These are phyloP conservation scores for Ferdinandea cuprea DNA, from an alignment of 2,888 invertebrate genomes.

Conservation along the genomic window DNA sequence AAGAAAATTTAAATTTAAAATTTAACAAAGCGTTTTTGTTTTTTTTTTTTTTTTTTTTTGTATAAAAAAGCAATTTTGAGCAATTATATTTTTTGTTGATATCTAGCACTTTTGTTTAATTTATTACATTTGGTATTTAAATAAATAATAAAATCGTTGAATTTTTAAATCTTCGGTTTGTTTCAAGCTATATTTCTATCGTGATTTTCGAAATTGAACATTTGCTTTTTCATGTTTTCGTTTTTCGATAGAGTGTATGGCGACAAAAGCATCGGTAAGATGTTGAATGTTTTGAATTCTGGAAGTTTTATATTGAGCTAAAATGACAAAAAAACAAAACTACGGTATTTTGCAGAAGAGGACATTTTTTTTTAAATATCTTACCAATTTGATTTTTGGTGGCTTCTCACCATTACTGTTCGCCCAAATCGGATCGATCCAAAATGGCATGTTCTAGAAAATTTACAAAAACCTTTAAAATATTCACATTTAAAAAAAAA, in stretches of 20 bases:
- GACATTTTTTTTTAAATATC: neutral
- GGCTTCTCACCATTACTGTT: constrained; percentile 76
- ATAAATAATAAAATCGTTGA: constrained; percentile 66
- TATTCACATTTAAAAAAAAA: neutral
- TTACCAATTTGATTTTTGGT: constrained; percentile 77
- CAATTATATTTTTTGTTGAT: no score
- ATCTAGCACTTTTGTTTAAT: constrained; percentile 2
- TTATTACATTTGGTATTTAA: constrained; percentile 51
- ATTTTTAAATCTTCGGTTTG: constrained; percentile 1
- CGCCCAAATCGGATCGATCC: constrained; percentile 83
- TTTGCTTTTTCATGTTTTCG: constrained; percentile 81
- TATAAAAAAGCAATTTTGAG: no score
- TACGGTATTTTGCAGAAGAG: neutral
- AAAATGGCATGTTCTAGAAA: constrained; percentile 81
- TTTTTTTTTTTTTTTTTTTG: no score
- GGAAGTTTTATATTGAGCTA: constrained; percentile 80
- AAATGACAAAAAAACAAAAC: constrained; percentile 44
- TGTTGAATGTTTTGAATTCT: constrained; percentile 80
- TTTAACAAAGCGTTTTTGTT: constrained; percentile 13
- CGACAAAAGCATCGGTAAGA: constrained; percentile 80
- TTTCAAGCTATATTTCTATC: constrained; percentile 81
- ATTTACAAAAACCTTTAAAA: constrained; percentile 8
- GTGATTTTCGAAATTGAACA: constrained; percentile 81
- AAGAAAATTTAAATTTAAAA: neutral
- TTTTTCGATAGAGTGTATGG: constrained; percentile 82